These are phyloP conservation scores for Crenuchus spilurus DNA, from an alignment of 2,797 vertebrate genomes.

Conservation along the genomic window DNA sequence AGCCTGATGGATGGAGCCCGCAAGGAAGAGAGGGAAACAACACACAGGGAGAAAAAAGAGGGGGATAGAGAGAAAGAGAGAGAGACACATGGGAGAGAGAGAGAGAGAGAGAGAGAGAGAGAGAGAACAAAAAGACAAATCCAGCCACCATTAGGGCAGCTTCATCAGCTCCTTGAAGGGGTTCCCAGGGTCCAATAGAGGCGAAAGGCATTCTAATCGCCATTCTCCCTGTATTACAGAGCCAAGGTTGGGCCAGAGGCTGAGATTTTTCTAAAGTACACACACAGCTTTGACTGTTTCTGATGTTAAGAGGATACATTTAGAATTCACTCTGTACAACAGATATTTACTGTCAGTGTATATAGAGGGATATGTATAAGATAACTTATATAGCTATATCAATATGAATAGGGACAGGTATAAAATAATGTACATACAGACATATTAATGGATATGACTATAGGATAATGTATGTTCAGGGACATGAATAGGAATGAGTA, in stretches of 20 bases:
- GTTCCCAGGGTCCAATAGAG: slow-evolving; percentile 78
- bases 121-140: slow-evolving; percentile 49
- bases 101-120: slow-evolving; percentile 25
- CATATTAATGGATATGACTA: too few species aligned
- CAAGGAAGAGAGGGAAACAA: slow-evolving; percentile 77
- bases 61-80: slow-evolving; percentile 39
- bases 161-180: slow-evolving; percentile 80
- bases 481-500: too few species aligned
- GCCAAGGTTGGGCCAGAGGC: slow-evolving; percentile 41
- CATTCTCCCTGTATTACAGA: slow-evolving; percentile 43
- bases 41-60: slow-evolving; percentile 68
- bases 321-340: slow-evolving; percentile 38
- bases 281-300: slow-evolving; percentile 28
- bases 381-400: too few species aligned
- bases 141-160: slow-evolving; percentile 78
- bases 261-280: slow-evolving; percentile 26
- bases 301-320: slow-evolving; percentile 34
- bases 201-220: slow-evolving; percentile 75
- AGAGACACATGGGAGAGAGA: slow-evolving; percentile 25
- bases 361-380: background rate
- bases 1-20: slow-evolving; percentile 92
- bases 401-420: too few species aligned
- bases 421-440: too few species aligned
- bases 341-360: background rate
- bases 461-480: too few species aligned